Conservation (phyloP, 1,140 invertebrate genomes). For the Cotesia typhae region DNA sequence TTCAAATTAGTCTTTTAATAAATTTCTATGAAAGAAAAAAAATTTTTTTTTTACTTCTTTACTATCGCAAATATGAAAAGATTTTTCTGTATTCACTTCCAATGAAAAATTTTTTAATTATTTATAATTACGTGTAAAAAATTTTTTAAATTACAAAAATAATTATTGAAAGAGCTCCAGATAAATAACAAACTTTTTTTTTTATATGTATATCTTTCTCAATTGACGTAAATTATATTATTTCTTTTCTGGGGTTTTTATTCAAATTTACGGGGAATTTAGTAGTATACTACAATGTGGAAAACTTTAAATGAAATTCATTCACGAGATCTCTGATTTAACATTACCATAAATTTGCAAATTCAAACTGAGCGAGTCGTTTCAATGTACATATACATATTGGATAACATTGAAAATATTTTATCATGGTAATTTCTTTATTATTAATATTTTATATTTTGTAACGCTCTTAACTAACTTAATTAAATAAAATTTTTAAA, state of each 20-base stretch:
- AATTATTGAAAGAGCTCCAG: too few relatives aligned
- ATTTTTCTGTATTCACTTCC: too few relatives aligned
- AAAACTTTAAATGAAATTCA: slow-evolving; percentile 59
- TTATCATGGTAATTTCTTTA: slow-evolving; percentile 10
- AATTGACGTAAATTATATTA: neutral
- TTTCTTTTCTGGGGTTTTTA: neutral
- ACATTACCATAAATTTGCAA: slow-evolving; percentile 59
- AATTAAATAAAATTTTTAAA: too few relatives aligned
- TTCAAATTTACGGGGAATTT: slow-evolving; percentile 16
- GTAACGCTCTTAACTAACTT: too few relatives aligned
- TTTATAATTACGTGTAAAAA: too few relatives aligned
- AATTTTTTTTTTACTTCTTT: too few relatives aligned
- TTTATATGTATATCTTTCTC: neutral
- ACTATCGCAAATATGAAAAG: too few relatives aligned
- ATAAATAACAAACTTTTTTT: neutral
- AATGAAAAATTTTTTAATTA: too few relatives aligned
- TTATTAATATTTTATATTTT: neutral
- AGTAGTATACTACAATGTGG: slow-evolving; percentile 30
- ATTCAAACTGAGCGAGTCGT: slow-evolving; percentile 42
- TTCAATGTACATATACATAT: slow-evolving; percentile 51
- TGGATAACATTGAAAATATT: slow-evolving; percentile 33
- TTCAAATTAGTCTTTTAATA: too few relatives aligned
- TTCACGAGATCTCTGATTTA: slow-evolving; percentile 55
- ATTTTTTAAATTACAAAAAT: too few relatives aligned
- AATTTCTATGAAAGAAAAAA: too few relatives aligned